Base-by-base conservation (phyloP, 2,797 vertebrate genomes). In the Ctenosaura bakeri region DNA sequence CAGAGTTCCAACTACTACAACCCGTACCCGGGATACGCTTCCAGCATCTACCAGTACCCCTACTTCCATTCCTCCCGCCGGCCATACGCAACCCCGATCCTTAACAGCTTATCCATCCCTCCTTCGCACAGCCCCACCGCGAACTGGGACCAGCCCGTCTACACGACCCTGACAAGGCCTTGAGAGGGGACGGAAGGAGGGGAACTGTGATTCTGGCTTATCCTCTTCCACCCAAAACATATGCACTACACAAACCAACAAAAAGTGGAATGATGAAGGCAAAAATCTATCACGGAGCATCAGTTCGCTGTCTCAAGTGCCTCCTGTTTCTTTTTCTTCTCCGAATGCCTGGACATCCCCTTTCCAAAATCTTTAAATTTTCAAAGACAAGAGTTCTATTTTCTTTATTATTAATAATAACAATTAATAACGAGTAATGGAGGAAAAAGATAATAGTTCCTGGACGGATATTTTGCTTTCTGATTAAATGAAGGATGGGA, bases 91-190 rank as follows among this genome's bases (percentile, higher is more conserved):
- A 98, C 98, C 0, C 98, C 99, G 0, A 98, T 99, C 97, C 98
- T 99, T 90, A 99, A 98, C 38, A 98, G 98, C 92, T 95, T 99
- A 90, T 98, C 98, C 85, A 98, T 99, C 96, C 98, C 98, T 0
- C 98, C 98, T 0, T 96, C 98, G 59, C 99, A 99, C 97, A 99
- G 98, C 96, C 98, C 99, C 88, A 96, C 97, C 0, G 94, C 98
- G 62, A 98, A 97, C 97, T 99, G 99, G 99, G 99, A 99, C 93
- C 99, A 99, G 97, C 99, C 99, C 0, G 98, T 99, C 96, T 99
- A 99, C 96, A 99, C 99, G 87, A 99, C 99, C 12, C 97, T 99
- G 95, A 99, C 98, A 77, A 97, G 98, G 94, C 98, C 98, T 90
- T 98, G 97, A 96, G 16, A 29, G 92, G 93, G 93, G 91, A 1